A percentile compares a stretch with the other conserved stretches of the same genome.
Evolutionary conservation across 2,797 vertebrate genomes (phyloP).

Genomic region (Halcyon badia): DNA sequence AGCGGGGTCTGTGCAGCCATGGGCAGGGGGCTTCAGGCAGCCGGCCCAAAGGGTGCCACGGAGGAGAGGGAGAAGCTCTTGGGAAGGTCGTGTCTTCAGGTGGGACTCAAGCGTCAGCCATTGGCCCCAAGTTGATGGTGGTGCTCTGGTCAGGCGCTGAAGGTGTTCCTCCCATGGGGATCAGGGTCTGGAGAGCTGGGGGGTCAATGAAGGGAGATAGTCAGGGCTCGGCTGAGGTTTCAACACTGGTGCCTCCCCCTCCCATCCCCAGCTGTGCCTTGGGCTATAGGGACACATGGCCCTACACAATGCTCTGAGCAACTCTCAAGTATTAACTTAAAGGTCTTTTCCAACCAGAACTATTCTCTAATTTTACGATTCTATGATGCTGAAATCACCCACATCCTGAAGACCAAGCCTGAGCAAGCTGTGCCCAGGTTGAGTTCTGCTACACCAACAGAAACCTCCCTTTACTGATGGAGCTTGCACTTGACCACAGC

Average conservation of each 20-base stretch:
- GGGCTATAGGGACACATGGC: fast-evolving
- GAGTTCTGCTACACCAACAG: neutral
- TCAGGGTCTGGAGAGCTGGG: slow-evolving; percentile 72
- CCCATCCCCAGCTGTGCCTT: neutral
- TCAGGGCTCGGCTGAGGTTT: neutral
- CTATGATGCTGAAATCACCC: neutral
- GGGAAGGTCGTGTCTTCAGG: neutral
- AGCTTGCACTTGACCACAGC: neutral
- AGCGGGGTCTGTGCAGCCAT: neutral
- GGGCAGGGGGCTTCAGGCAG: neutral
- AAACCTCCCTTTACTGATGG: neutral
- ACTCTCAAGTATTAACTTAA: fast-evolving
- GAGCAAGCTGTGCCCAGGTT: neutral
- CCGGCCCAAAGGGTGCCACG: neutral
- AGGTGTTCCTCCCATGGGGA: slow-evolving; percentile 43
- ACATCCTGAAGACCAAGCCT: neutral
- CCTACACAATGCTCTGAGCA: fast-evolving
- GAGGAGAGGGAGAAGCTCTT: neutral
- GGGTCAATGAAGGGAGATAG: slow-evolving; percentile 2
- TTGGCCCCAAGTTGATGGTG: neutral
- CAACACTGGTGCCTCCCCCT: fast-evolving
- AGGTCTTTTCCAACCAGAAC: neutral
- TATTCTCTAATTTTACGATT: neutral
- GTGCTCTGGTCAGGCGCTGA: slow-evolving; percentile 15
- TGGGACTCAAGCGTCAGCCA: neutral